Percentiles rank a stretch among this genome's conserved stretches.
Conservation (phyloP, 2,113 vertebrate genomes). For the Phocoena sinus region DNA sequence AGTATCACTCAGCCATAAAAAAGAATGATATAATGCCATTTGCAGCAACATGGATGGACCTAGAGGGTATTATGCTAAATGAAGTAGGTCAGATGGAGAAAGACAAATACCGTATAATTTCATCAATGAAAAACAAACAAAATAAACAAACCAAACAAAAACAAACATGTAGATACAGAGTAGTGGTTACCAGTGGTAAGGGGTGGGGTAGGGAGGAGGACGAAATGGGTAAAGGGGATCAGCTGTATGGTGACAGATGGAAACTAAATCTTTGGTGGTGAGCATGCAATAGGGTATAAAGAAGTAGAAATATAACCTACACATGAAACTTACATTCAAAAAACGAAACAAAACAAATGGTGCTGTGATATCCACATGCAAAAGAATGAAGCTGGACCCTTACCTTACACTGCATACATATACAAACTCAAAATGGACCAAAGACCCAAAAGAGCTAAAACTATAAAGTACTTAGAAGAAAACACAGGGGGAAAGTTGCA, state of each 20-base stretch:
- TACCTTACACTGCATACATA: accelerated
- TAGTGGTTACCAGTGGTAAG: no score
- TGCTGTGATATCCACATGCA: background rate
- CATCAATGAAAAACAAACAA: no score
- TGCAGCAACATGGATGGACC: no score
- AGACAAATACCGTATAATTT: no score
- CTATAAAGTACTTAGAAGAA: background rate
- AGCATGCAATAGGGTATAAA: background rate
- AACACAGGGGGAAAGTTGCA: background rate
- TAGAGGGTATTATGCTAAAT: no score
- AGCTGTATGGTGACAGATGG: background rate
- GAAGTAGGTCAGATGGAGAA: no score
- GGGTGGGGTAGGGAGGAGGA: no score
- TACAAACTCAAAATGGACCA: accelerated
- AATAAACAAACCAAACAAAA: no score
- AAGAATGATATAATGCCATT: background rate
- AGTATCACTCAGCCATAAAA: background rate
- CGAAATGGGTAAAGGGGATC: no score
- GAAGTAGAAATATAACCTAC: background rate
- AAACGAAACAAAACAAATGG: background rate
- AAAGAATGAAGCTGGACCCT: background rate
- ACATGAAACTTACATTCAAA: no score
- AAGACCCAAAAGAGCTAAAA: background rate
- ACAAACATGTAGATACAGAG: no score
- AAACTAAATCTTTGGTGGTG: background rate